These are phyloP conservation scores for Macrochelys suwanniensis DNA, from an alignment of 2,797 vertebrate species.

Conservation along the genomic window DNA sequence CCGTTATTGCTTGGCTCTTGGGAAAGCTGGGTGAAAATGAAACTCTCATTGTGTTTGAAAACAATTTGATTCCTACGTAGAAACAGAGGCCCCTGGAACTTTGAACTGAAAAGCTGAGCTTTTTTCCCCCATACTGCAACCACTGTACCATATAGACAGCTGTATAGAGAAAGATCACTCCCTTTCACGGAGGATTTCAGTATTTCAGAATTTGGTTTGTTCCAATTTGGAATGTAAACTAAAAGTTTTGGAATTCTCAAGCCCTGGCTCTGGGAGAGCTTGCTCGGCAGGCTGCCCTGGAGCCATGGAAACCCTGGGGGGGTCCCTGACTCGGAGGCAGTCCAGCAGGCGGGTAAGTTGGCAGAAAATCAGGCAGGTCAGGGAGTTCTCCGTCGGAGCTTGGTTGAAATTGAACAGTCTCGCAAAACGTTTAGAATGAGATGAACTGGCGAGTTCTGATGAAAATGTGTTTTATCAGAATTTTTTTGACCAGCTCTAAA, in stretches of 20 bases:
- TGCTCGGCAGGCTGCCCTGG: fast-evolving
- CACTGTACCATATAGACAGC: not conserved
- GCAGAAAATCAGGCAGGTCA: not conserved
- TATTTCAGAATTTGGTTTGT: not conserved
- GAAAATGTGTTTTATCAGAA: not conserved
- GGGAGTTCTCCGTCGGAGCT: not conserved
- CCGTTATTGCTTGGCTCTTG: fast-evolving
- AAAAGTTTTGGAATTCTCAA: not conserved
- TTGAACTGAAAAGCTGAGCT: not conserved
- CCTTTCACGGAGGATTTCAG: not conserved
- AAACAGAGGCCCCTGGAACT: not conserved
- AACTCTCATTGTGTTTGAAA: not conserved
- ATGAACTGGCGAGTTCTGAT: not conserved
- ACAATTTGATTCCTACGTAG: fast-evolving
- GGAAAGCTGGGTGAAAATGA: not conserved
- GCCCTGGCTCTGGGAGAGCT: not conserved
- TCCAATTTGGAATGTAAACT: fast-evolving
- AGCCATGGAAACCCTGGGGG: not conserved
- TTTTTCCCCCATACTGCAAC: not conserved
- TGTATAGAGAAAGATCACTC: not conserved
- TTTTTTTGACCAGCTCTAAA: not conserved
- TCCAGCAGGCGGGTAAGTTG: fast-evolving
- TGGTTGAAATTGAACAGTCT: fast-evolving
- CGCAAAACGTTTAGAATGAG: not conserved
- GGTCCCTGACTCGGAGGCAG: not conserved